phyloP scores from a whole-genome alignment of 2,797 vertebrate species.

The Onychomys torridus region DNA sequence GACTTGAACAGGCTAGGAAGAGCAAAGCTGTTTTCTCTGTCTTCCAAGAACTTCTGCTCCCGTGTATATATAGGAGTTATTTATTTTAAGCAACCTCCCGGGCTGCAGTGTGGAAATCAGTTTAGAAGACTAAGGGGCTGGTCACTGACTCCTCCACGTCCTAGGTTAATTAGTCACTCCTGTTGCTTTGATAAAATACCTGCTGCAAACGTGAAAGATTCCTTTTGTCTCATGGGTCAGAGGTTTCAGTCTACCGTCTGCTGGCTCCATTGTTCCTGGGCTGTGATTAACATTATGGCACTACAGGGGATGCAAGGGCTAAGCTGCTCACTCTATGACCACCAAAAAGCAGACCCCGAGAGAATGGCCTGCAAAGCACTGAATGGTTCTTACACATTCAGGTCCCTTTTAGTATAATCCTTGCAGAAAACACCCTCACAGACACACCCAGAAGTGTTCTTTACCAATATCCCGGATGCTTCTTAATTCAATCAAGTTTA shows the following conservation, averaged over 20 bases:
- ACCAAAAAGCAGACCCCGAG: not conserved
- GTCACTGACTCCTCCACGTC: not conserved
- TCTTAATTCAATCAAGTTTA: not conserved
- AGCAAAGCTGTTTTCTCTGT: not conserved
- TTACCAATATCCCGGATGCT: not conserved
- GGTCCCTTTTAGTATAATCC: not conserved
- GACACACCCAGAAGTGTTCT: not conserved
- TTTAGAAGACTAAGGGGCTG: not conserved
- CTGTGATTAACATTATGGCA: not conserved
- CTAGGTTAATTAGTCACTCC: too few species aligned
- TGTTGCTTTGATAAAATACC: not conserved
- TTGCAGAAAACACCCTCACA: not conserved
- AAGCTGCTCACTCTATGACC: not conserved
- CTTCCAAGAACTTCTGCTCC: not conserved
- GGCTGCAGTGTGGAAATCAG: not conserved
- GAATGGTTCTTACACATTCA: not conserved
- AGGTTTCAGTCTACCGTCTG: not conserved
- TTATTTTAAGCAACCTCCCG: not conserved
- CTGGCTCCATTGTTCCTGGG: not conserved
- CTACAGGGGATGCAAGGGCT: not conserved
- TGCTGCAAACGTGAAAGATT: not conserved
- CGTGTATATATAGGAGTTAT: not conserved
- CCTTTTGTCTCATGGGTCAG: not conserved
- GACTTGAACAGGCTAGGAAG: slow-evolving; percentile 1
- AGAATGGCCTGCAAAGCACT: not conserved